phyloP scores from a whole-genome alignment of 2,888 invertebrate species.

The Hyposoter dolosus region DNA sequence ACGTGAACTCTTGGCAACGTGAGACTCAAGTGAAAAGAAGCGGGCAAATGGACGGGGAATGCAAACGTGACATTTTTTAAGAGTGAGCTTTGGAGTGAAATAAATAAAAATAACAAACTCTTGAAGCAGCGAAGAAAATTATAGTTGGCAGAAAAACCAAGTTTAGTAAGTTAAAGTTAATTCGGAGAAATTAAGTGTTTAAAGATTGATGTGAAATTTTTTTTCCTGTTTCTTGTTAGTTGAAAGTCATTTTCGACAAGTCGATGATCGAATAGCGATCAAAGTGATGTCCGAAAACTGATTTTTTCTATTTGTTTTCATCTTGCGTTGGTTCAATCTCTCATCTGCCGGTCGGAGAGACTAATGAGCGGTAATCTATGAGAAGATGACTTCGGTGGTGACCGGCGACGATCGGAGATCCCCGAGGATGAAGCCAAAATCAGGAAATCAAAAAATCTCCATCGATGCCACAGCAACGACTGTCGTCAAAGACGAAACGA shows the following conservation, averaged over 20 bases:
- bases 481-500: slow-evolving; percentile 74
- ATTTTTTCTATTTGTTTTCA: slow-evolving; percentile 5
- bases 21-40: not conserved
- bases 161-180: slow-evolving; percentile 7
- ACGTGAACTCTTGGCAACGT: not conserved
- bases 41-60: not conserved
- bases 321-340: not conserved
- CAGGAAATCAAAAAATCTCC: slow-evolving; percentile 56
- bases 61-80: not conserved
- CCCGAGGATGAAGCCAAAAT: slow-evolving; percentile 74
- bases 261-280: not conserved
- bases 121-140: not conserved
- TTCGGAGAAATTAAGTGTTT: not conserved
- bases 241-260: slow-evolving; percentile 9
- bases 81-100: not conserved
- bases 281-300: slow-evolving; percentile 15
- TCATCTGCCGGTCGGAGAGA: not conserved
- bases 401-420: slow-evolving; percentile 71
- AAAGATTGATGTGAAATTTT: not conserved
- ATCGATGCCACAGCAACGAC: slow-evolving; percentile 54
- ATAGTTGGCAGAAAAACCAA: not conserved
- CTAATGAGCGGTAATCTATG: slow-evolving; percentile 41
- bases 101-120: not conserved
- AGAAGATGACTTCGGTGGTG: slow-evolving; percentile 76
- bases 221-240: not conserved